Base-by-base conservation (phyloP, 2,888 invertebrate species). In the Xestia rhomboidea region DNA sequence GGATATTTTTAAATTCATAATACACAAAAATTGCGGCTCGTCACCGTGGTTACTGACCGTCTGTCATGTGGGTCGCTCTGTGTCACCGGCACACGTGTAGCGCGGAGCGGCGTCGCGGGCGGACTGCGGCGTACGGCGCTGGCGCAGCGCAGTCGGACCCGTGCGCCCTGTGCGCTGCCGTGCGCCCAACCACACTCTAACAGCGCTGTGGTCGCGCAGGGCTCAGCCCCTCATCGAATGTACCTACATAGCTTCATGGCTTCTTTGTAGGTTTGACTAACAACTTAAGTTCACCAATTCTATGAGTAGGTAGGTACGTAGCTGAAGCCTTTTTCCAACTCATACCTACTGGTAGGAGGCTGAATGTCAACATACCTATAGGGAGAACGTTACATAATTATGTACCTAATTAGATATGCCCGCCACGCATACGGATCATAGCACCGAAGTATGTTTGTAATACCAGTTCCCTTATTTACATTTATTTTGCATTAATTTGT, bases 41-140 rank as follows among this genome's bases (percentile, higher is more conserved):
- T 11, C 64, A 34, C 67, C 85, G 85, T 76, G 62, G 51, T 77
- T 89, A 92, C 92, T 92, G 88, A 92, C 92, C 92, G 90, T 91
- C 73, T 85, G 82, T 83, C 81, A 92, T 90, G 85, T 78, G 74
- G 75, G 73, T 72, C 73, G 71, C 13, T 57, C 68, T 51, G 81
- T 44, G 83, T 54, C 27, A 71, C 63, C 73, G 57, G 74, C 70
- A 73, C 44, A 77, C 83, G 85, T 79, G 77, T 73, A 21, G 54
- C 74, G 54, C 74, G 64, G 83, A 72, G 64, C 73, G 76, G 76
- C 38, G 85, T 83, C 87, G 88, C 83, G 76, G 51, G 44, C 38
- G 41, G 67, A 88, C 88, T 88, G 88, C 60, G 62, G 62, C 13
- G 13, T 5, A 15, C 15, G 8, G 60, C 67, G 76, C 84, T 13